phyloP scores from a whole-genome alignment of 2,113 vertebrate genomes.

The Lophotis ruficrista region DNA sequence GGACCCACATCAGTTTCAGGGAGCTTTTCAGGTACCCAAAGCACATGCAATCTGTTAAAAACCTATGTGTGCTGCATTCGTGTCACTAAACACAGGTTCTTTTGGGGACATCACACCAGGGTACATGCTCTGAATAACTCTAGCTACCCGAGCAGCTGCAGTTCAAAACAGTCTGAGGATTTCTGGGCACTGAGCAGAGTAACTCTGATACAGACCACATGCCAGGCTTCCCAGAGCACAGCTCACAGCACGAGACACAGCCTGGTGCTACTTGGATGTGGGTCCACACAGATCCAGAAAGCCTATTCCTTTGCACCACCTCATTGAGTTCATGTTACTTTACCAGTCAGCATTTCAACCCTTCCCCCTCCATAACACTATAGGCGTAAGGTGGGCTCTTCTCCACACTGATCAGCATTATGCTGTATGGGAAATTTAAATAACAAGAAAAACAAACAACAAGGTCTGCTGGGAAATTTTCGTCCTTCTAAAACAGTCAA shows the following conservation, averaged over 20 bases:
- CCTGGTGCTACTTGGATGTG: background rate
- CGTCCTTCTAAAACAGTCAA: background rate
- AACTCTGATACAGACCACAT: background rate
- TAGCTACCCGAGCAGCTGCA: background rate
- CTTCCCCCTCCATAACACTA: background rate
- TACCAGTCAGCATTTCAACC: background rate
- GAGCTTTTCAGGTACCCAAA: background rate
- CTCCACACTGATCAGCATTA: rapidly evolving
- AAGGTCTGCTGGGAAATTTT: background rate
- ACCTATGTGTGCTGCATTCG: rapidly evolving
- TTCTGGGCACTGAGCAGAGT: background rate
- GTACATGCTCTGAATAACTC: background rate
- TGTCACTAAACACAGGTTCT: background rate
- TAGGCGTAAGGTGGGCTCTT: background rate
- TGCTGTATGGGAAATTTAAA: background rate
- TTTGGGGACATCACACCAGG: background rate
- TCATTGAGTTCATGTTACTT: background rate
- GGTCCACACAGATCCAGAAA: background rate
- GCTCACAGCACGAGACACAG: background rate
- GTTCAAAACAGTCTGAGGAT: background rate
- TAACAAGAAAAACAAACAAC: background rate
- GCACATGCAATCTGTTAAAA: background rate
- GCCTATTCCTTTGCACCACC: background rate
- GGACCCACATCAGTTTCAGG: background rate
- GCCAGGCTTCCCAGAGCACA: background rate